A percentile compares a stretch with the other conserved stretches of the same genome.
Conservation (phyloP, 2,113 vertebrate species). For the Numida meleagris region DNA sequence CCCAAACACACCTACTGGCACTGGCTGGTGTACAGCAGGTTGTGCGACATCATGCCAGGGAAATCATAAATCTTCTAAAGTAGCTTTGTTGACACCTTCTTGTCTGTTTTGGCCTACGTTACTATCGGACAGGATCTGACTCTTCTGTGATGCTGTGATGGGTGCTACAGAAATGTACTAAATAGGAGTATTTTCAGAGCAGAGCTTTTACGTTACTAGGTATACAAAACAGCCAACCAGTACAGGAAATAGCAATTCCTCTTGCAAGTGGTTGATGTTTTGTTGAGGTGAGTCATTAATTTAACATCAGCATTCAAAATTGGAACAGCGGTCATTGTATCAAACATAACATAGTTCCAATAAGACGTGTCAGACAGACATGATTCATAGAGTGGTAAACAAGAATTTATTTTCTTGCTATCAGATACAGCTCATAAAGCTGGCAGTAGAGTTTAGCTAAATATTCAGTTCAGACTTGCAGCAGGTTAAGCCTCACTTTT, state of each 20-base stretch:
- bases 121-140: not conserved
- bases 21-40: not conserved
- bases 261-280: not conserved
- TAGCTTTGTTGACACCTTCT: not conserved
- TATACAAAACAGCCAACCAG: not conserved
- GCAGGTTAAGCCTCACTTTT: not conserved
- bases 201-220: not conserved
- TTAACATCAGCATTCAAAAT: not conserved
- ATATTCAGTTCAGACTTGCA: not conserved
- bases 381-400: not conserved
- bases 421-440: not conserved
- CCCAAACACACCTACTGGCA: not conserved
- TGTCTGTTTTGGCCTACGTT: not conserved
- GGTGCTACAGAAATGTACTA: not conserved
- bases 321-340: constrained; percentile 16
- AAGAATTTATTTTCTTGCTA: constrained; percentile 22
- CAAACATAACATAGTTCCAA: not conserved
- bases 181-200: not conserved
- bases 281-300: not conserved
- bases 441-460: not conserved
- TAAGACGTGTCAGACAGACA: not conserved
- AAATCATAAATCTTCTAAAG: not conserved
- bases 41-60: not conserved
- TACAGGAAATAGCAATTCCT: not conserved
- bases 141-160: accelerated